Percentiles rank a stretch among this genome's conserved stretches.
Conservation (phyloP, 1,140 invertebrate species). For the Acyrthosiphon pisum region DNA sequence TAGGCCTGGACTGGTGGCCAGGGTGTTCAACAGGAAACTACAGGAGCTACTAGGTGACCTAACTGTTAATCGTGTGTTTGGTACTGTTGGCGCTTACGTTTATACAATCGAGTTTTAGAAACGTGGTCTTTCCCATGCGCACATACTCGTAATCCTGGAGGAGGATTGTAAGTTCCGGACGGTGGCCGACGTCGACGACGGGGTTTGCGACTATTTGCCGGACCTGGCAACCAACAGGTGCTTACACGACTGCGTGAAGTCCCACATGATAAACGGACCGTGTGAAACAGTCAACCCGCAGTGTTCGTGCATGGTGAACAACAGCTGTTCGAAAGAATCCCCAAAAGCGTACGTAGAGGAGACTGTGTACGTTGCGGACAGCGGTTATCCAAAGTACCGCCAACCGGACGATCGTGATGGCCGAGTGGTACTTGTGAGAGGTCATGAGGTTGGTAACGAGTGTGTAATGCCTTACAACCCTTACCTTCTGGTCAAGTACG, state of each 20-base stretch:
- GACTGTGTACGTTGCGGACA: slow-evolving; percentile 62
- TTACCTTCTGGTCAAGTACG: slow-evolving; percentile 61
- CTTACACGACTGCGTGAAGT: too few relatives aligned
- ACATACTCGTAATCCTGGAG: slow-evolving; percentile 23
- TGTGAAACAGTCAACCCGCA: too few relatives aligned
- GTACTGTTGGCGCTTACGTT: neutral
- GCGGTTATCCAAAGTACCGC: slow-evolving; percentile 64
- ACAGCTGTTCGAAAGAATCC: slow-evolving; percentile 63
- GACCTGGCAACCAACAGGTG: slow-evolving; percentile 63
- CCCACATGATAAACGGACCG: too few relatives aligned
- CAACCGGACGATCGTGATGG: slow-evolving; percentile 59
- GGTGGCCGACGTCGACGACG: slow-evolving; percentile 64
- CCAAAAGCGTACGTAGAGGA: slow-evolving; percentile 61
- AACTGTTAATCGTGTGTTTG: too few relatives aligned
- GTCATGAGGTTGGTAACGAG: slow-evolving; percentile 63
- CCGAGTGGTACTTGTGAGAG: too few relatives aligned
- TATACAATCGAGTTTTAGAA: slow-evolving; percentile 54
- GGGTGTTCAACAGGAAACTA: too few relatives aligned
- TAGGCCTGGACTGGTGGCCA: too few relatives aligned
- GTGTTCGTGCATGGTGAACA: slow-evolving; percentile 63
- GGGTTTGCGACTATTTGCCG: slow-evolving; percentile 67
- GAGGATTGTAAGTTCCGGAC: neutral
- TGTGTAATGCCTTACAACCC: too few relatives aligned
- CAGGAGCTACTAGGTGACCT: too few relatives aligned
- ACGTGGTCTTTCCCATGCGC: slow-evolving; percentile 47